Evolutionary conservation across 2,797 vertebrate genomes (phyloP).

Genomic region (Borostomias antarcticus): DNA sequence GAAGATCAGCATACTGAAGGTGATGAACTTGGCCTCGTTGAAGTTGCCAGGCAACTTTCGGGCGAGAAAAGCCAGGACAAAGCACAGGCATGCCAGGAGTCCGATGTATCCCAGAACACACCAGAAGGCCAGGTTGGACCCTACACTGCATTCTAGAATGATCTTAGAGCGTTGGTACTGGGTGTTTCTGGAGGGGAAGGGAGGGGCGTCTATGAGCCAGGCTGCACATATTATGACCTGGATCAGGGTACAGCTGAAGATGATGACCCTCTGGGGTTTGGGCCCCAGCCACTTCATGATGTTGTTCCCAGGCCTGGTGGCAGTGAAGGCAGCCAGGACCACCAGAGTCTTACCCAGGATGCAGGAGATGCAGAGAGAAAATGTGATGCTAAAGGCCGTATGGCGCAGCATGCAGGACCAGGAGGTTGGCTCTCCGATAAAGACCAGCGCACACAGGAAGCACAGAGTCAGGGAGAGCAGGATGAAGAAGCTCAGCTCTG

Average conservation of each 20-base stretch:
- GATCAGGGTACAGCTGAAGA: conserved; percentile 68
- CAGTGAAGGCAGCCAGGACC: conserved; percentile 74
- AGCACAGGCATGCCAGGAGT: conserved; percentile 70
- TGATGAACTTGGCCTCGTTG: conserved; percentile 79
- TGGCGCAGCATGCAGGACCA: conserved; percentile 80
- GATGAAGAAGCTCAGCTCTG: conserved; percentile 77
- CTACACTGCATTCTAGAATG: conserved; percentile 74
- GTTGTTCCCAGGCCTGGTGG: conserved; percentile 72
- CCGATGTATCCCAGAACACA: conserved; percentile 76
- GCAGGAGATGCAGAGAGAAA: conserved; percentile 78
- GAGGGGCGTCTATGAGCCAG: conserved; percentile 24
- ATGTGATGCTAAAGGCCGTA: conserved; percentile 75
- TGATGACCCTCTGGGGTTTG: conserved; percentile 72
- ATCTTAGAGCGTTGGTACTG: conserved; percentile 69
- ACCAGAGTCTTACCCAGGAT: conserved; percentile 78
- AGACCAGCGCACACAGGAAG: conserved; percentile 72
- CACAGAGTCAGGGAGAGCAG: conserved; percentile 69
- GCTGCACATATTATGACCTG: conserved; percentile 45
- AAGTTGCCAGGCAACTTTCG: conserved; percentile 75
- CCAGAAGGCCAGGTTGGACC: conserved; percentile 76
- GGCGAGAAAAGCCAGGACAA: conserved; percentile 74
- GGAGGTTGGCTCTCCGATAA: conserved; percentile 74
- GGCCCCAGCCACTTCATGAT: conserved; percentile 78
- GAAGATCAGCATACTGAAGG: conserved; percentile 80
- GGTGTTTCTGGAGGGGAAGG: conserved; percentile 66